phyloP scores from a whole-genome alignment of 2,888 invertebrate genomes.

The Monoplex corrugatus region DNA sequence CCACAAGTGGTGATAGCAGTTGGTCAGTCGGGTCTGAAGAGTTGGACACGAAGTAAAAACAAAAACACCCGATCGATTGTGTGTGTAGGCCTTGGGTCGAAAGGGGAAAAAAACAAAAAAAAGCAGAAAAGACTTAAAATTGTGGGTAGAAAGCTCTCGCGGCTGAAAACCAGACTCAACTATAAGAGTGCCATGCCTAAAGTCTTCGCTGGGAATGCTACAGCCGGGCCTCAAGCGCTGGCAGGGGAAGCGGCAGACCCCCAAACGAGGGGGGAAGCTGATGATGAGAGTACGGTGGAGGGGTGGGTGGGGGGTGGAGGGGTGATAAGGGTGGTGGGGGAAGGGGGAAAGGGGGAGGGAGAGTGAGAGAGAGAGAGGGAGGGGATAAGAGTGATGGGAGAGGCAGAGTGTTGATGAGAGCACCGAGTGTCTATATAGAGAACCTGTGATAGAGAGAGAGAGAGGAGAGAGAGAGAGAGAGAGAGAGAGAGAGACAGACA shows the following conservation, averaged over 20 bases:
- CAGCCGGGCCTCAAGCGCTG: not conserved
- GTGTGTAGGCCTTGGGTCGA: too few relatives aligned
- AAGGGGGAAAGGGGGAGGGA: not conserved
- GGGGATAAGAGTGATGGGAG: not conserved
- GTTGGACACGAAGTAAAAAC: not conserved
- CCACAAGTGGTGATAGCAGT: not conserved
- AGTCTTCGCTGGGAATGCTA: conserved; percentile 41
- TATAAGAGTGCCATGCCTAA: conserved; percentile 58
- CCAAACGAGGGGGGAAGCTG: conserved; percentile 28
- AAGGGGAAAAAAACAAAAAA: not conserved
- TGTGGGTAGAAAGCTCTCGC: conserved; percentile 57
- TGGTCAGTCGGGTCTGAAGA: conserved; percentile 18
- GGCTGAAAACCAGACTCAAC: conserved; percentile 58
- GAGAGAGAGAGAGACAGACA: not conserved
- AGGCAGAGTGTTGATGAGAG: not conserved
- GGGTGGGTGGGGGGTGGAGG: conserved; percentile 26
- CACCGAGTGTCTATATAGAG: not conserved
- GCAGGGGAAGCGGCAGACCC: not conserved
- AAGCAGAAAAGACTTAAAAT: conserved; percentile 26
- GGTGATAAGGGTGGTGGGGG: not conserved
- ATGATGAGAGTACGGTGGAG: not conserved
- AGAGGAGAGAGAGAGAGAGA: not conserved
- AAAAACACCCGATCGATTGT: not conserved
- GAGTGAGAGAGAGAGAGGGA: not conserved
- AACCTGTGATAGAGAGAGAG: not conserved